Percentiles rank a stretch among this genome's conserved stretches.
These are phyloP conservation scores for Sycon ciliatum DNA, from an alignment of 37 sponge, comb jelly and placozoan genomes.

Conservation along the genomic window DNA sequence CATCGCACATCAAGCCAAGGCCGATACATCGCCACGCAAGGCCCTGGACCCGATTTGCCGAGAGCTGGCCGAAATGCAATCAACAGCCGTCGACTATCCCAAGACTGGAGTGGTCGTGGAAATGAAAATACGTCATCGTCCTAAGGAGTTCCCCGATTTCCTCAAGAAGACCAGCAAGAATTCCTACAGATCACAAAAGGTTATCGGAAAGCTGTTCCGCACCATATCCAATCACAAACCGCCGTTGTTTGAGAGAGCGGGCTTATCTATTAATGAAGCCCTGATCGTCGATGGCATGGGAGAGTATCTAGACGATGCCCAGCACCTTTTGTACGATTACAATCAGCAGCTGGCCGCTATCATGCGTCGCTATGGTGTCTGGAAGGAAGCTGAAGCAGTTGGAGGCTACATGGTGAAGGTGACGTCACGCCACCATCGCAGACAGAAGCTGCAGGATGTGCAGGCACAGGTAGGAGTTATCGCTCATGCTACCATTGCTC, in stretches of 20 bases:
- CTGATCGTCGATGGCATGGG: not conserved
- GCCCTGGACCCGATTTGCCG: not conserved
- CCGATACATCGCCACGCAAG: not conserved
- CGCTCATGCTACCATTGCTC: too few relatives aligned
- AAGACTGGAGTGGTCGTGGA: constrained; percentile 20
- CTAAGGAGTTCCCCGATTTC: not conserved
- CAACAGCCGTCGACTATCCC: constrained; percentile 31
- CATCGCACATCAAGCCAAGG: constrained; percentile 35
- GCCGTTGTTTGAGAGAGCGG: too few relatives aligned
- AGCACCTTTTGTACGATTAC: not conserved
- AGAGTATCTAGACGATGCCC: not conserved
- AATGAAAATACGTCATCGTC: not conserved
- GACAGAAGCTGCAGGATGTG: too few relatives aligned
- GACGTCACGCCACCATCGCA: too few relatives aligned
- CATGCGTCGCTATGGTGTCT: not conserved
- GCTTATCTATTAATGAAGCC: not conserved
- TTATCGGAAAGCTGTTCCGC: not conserved
- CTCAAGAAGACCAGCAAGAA: not conserved
- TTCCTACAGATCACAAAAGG: not conserved
- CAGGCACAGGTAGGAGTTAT: too few relatives aligned
- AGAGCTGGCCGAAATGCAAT: constrained; percentile 18
- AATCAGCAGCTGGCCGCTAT: not conserved
- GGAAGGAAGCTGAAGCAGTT: not conserved
- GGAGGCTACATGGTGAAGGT: not conserved
- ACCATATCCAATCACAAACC: not conserved